Conservation (phyloP, 2,113 vertebrate genomes). For the Onychorhynchus coronatus region DNA sequence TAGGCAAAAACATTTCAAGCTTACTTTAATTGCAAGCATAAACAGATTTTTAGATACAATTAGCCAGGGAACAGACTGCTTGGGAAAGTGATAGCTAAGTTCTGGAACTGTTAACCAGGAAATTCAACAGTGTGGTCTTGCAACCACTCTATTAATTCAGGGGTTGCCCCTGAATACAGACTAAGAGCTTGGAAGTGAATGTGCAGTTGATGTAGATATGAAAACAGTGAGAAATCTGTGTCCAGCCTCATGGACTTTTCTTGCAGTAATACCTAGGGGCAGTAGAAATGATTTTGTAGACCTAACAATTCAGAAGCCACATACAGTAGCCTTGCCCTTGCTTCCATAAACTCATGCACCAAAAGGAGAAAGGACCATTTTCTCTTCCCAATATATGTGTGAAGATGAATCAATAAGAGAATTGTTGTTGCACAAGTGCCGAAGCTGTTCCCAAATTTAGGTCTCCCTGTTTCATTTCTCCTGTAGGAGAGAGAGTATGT, state of each 20-base stretch:
- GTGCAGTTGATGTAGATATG: background rate
- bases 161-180: background rate
- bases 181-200: background rate
- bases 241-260: background rate
- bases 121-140: background rate
- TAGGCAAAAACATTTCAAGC: conserved; percentile 3
- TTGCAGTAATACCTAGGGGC: background rate
- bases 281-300: background rate
- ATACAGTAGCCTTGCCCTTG: background rate
- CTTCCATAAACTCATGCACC: background rate
- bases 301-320: background rate
- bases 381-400: background rate
- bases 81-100: background rate
- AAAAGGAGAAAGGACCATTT: background rate
- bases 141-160: too few relatives aligned
- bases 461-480: background rate
- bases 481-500: background rate
- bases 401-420: background rate
- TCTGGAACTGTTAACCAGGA: background rate
- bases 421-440: background rate
- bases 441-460: background rate
- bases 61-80: background rate
- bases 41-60: background rate
- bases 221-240: background rate
- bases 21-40: background rate